Conservation (phyloP, 1,140 invertebrate species). For the Palaemon carinicauda region DNA sequence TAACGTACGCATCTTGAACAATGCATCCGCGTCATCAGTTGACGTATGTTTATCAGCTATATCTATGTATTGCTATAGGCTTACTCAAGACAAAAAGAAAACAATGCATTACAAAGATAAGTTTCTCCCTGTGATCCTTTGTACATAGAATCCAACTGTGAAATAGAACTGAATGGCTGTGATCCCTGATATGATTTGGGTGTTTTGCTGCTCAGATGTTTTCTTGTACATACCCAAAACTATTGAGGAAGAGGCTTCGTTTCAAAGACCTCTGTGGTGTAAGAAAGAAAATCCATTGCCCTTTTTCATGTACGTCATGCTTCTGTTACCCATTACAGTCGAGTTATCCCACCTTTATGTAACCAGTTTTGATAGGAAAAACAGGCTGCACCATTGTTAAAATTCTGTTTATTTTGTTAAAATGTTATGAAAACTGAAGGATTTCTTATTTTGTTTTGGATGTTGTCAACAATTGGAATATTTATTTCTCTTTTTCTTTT, state of each 20-base stretch:
- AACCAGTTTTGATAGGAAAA: neutral
- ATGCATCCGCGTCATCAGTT: no score
- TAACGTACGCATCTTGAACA: no score
- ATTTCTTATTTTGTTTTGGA: no score
- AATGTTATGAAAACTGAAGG: no score
- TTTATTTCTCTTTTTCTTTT: no score
- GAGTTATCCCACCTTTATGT: neutral
- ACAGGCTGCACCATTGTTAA: neutral
- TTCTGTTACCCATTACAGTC: neutral
- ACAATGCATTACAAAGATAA: neutral
- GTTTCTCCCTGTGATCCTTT: neutral
- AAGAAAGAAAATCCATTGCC: no score
- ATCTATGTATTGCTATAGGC: no score
- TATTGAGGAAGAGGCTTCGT: neutral
- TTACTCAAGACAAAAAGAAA: neutral
- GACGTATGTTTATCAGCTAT: no score
- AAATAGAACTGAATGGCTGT: neutral
- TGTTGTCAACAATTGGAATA: no score
- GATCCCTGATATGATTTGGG: neutral
- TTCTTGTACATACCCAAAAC: no score
- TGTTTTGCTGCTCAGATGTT: neutral
- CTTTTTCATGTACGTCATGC: neutral
- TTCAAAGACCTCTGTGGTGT: no score
- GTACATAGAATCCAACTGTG: no score
- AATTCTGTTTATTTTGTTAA: neutral